Conservation (phyloP, 2,797 vertebrate genomes). For the Chromis chromis region DNA sequence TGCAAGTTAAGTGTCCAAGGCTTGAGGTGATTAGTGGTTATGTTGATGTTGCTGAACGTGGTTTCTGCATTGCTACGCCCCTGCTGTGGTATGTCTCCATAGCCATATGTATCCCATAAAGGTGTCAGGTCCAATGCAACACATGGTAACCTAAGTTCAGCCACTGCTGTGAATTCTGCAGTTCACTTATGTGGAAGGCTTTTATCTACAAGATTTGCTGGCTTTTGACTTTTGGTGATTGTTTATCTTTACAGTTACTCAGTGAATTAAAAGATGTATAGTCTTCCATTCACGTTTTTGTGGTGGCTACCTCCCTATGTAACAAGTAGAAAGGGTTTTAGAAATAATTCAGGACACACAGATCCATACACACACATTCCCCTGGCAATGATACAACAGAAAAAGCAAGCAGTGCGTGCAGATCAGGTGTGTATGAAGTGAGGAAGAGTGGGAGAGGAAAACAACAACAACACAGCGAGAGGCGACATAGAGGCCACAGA, state of each 20-base stretch:
- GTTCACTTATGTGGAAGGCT: conserved; percentile 34
- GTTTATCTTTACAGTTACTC: neutral
- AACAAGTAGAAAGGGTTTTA: neutral
- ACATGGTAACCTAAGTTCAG: conserved; percentile 51
- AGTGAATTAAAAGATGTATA: neutral
- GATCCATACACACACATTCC: neutral
- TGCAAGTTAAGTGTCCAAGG: conserved; percentile 43
- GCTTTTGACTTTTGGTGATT: conserved; percentile 14
- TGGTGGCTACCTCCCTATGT: too few relatives aligned
- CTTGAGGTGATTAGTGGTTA: conserved; percentile 58
- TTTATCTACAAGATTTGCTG: conserved; percentile 25
- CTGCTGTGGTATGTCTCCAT: conserved; percentile 48
- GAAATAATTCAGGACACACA: conserved; percentile 1
- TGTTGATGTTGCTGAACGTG: conserved; percentile 53
- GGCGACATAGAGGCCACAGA: neutral
- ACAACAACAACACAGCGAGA: conserved; percentile 10
- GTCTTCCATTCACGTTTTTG: neutral
- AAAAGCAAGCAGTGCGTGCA: neutral
- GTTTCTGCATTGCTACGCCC: conserved; percentile 35
- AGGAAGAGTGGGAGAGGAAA: neutral
- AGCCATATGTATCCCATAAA: conserved; percentile 72
- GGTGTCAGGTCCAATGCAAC: conserved; percentile 66
- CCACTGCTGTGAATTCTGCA: conserved; percentile 25
- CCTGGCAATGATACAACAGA: conserved; percentile 3
- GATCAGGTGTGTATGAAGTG: conserved; percentile 20